Conservation (phyloP, 2,797 vertebrate genomes). For the Smutsia temminckii region DNA sequence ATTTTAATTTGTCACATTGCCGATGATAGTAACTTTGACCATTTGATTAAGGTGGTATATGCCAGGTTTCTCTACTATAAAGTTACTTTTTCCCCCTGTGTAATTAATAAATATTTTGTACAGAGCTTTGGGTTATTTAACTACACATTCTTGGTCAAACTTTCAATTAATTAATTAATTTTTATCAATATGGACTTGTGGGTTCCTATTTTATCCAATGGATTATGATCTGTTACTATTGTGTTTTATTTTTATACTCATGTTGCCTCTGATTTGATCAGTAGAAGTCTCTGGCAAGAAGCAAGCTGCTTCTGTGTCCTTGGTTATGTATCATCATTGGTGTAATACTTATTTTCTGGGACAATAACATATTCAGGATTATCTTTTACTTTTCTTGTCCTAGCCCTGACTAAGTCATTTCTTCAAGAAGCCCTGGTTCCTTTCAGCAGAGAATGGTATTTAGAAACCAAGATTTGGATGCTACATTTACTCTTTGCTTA, state of each 20-base stretch:
- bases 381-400: conserved; percentile 11
- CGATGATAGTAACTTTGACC: neutral
- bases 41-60: neutral
- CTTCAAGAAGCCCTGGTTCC: neutral
- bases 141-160: neutral
- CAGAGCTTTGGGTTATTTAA: neutral
- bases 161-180: neutral
- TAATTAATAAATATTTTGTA: neutral
- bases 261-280: neutral
- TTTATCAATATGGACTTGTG: neutral
- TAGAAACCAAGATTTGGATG: neutral
- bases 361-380: neutral
- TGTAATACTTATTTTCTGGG: neutral
- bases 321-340: neutral
- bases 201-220: neutral
- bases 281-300: neutral
- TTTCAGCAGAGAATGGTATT: neutral
- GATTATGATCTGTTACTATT: neutral
- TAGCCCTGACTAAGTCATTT: neutral
- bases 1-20: neutral
- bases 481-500: conserved; percentile 3
- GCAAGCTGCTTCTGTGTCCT: neutral
- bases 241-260: neutral
- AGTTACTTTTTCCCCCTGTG: neutral
- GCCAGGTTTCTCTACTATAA: neutral